phyloP scores from a whole-genome alignment of 2,888 invertebrate species.

The Tetanocera ferruginea region DNA sequence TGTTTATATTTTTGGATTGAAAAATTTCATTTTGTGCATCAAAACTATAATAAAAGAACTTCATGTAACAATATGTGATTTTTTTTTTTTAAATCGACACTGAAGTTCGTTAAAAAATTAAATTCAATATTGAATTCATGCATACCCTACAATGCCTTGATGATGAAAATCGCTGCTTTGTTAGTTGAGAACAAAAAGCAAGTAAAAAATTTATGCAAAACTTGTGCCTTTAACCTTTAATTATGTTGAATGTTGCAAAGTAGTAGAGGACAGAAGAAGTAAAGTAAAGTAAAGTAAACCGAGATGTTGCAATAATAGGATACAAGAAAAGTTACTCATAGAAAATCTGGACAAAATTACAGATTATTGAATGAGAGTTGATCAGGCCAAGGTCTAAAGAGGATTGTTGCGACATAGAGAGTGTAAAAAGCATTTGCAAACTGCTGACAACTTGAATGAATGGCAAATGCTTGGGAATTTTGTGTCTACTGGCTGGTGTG shows the following conservation, averaged over 20 bases:
- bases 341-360: background rate
- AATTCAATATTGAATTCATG: constrained; percentile 2
- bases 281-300: background rate
- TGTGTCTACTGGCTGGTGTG: too few species aligned
- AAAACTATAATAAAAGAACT: too few species aligned
- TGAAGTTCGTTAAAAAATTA: background rate
- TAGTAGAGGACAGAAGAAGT: too few species aligned
- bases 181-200: too few species aligned
- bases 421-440: background rate
- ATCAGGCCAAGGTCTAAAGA: background rate
- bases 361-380: background rate
- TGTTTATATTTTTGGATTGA: too few species aligned
- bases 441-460: background rate
- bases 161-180: too few species aligned
- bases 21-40: too few species aligned
- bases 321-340: constrained; percentile 3
- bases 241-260: background rate
- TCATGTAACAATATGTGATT: too few species aligned
- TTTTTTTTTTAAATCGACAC: too few species aligned
- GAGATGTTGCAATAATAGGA: background rate
- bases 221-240: too few species aligned
- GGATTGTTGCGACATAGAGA: background rate
- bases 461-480: constrained; percentile 5
- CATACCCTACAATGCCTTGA: constrained; percentile 5
- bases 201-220: too few species aligned